These are phyloP conservation scores for Pachypeltis micranthus DNA, from an alignment of 1,140 invertebrate species.

Conservation along the genomic window DNA sequence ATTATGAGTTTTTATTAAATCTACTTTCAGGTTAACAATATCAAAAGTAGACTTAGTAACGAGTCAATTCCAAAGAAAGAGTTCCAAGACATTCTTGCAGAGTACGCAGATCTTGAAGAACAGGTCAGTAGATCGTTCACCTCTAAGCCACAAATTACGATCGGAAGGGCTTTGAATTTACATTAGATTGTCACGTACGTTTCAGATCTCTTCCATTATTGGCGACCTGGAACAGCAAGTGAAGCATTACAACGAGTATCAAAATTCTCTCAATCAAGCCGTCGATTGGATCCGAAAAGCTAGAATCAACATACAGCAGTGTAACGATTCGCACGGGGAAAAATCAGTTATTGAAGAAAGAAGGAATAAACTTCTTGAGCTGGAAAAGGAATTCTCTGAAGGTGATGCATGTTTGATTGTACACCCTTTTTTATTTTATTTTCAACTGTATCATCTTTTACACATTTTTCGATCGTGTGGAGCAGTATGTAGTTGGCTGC, in stretches of 20 bases:
- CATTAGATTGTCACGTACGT: too few relatives aligned
- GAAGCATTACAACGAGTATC: slow-evolving; percentile 74
- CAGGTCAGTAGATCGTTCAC: slow-evolving; percentile 22
- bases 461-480: too few relatives aligned
- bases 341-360: slow-evolving; percentile 61
- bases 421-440: too few relatives aligned
- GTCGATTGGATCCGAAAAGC: slow-evolving; percentile 78
- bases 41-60: slow-evolving; percentile 52
- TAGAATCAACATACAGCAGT: slow-evolving; percentile 71
- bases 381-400: slow-evolving; percentile 46
- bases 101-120: slow-evolving; percentile 54
- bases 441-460: too few relatives aligned
- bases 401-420: slow-evolving; percentile 15
- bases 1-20: too few relatives aligned
- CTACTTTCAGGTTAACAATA: slow-evolving; percentile 43
- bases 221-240: slow-evolving; percentile 55
- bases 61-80: slow-evolving; percentile 51
- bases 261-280: slow-evolving; percentile 64
- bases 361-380: slow-evolving; percentile 54
- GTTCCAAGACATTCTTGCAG: slow-evolving; percentile 53
- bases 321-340: slow-evolving; percentile 71
- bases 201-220: slow-evolving; percentile 22
- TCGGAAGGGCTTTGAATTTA: too few relatives aligned
- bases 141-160: too few relatives aligned
- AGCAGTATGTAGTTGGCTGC: too few relatives aligned